Conservation (phyloP, 30 jellyfish, hydroid and myxozoan genomes). For the Chrysaora quinquecirrha region DNA sequence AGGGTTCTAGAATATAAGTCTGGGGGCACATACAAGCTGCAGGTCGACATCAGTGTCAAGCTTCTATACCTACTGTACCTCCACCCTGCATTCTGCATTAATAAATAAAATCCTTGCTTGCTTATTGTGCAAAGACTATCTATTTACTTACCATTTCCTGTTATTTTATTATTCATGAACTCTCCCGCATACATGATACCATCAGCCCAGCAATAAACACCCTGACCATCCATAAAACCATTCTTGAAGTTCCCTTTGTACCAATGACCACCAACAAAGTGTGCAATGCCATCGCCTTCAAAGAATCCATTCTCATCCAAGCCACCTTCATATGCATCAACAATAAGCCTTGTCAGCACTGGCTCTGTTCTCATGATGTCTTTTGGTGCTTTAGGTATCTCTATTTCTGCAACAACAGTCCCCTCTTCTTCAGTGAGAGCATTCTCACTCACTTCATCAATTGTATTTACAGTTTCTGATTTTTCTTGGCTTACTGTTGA, state of each 20-base stretch:
- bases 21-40: too few relatives aligned
- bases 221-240: constrained; percentile 92
- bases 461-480: neutral
- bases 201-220: constrained; percentile 85
- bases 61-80: too few relatives aligned
- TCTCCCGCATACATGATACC: constrained; percentile 86
- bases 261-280: constrained; percentile 76
- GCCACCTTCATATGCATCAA: constrained; percentile 74
- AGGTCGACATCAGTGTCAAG: too few relatives aligned
- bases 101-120: too few relatives aligned
- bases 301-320: constrained; percentile 58
- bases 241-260: constrained; percentile 70
- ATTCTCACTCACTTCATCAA: too few relatives aligned
- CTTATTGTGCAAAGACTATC: too few relatives aligned
- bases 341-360: constrained; percentile 59
- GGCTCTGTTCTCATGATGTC: constrained; percentile 89
- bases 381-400: constrained; percentile 36
- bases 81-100: too few relatives aligned
- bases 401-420: neutral
- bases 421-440: neutral
- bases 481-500: neutral
- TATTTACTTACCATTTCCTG: constrained; percentile 94
- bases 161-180: constrained; percentile 45
- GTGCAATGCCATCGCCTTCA: constrained; percentile 45
- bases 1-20: too few relatives aligned